phyloP scores from a whole-genome alignment of 2,113 vertebrate species.

The Pan troglodytes region NHGRI_mPanTro3-v2.1_pri NC_072419.2:20902501-20903000 shows the following conservation, averaged over 20 bases:
- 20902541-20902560: background rate
- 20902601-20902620: background rate
- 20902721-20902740: background rate
- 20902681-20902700: constrained; percentile 26
- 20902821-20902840: background rate
- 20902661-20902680: constrained; percentile 31
- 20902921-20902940: constrained; percentile 55
- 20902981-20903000: background rate
- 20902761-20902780: constrained; percentile 17
- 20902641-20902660: constrained; percentile 46
- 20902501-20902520: constrained; percentile 37
- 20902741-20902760: background rate
- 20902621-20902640: constrained; percentile 19
- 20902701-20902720: constrained; percentile 27
- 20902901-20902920: constrained; percentile 56
- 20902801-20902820: constrained; percentile 23
- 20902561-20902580: background rate
- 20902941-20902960: constrained; percentile 53
- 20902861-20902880: constrained; percentile 51
- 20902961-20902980: constrained; percentile 58
- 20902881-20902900: constrained; percentile 68
- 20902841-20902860: constrained; percentile 57
- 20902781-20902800: constrained; percentile 39
- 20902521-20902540: constrained; percentile 27
- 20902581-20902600: constrained; percentile 50